Base-by-base conservation (phyloP, 2,888 invertebrate genomes). In the Pelosia muscerda region DNA sequence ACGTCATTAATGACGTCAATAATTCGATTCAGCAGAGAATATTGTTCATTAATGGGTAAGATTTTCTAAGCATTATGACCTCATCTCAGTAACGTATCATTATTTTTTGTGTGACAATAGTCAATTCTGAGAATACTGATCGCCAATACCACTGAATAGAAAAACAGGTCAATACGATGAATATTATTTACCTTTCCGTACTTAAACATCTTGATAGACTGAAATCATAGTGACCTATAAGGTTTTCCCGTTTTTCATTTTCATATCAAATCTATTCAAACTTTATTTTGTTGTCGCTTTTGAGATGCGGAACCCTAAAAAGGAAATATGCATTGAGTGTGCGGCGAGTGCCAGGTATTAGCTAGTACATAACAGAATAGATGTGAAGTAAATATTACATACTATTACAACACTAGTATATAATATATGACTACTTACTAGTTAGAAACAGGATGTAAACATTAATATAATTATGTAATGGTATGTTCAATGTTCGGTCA, bases 1-100 rank as follows among this genome's bases (percentile, higher is more conserved):
- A 66, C 71, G 67, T 70, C 69, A 74, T 66, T 54, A 53, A 59
- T 76, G 71, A 76, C 71, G 78, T 72, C 74, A 80, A 65, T 59
- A 34, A 60, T 63, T 42, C 54, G 42, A 60, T 63, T 42, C 54
- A 38, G 25, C 64, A 68, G 69, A 63, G 67, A 62, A 61, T 22
- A 63, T n/a, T n/a, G 67, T 66, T 38, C 59, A 22, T 38, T 28
- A 28, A 63, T 34, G 53, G 53, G 66, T 54, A 65, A 42, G 34
- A 31, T 68, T 63, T 57, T 58, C 2, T 63, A 73, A 57, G 59
- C 22, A 13, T 25, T 61, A 67, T 66, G 69, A 69, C 57, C 34
- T 74, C 65, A 61, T 54, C 19, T n/a, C 49, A 53, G 9, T 19
- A 49, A 49, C n/a, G 49, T 0, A n/a, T 49, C n/a, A n/a, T n/a